Conservation (phyloP, 2,113 vertebrate genomes). For the Talpa occidentalis region DNA sequence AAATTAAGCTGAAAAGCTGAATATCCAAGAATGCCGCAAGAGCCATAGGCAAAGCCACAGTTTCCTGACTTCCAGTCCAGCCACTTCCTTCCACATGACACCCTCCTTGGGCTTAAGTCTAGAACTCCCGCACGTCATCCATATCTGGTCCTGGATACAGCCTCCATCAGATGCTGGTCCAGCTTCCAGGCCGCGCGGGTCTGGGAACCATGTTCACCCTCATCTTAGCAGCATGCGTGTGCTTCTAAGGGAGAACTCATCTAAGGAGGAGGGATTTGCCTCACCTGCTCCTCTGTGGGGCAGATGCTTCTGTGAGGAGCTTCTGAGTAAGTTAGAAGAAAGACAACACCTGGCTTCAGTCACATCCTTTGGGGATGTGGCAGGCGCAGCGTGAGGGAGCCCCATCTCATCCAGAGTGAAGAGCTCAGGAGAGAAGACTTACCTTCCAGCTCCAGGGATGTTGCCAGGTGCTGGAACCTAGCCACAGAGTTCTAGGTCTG, state of each 20-base stretch:
- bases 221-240: neutral
- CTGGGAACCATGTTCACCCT: neutral
- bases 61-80: neutral
- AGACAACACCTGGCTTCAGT: neutral
- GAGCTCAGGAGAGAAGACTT: neutral
- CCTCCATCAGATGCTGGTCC: too few species aligned
- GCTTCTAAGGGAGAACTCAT: neutral
- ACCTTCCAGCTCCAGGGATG: neutral
- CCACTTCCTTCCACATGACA: too few species aligned
- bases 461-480: neutral
- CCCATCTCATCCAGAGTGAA: neutral
- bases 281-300: neutral
- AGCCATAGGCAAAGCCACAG: neutral
- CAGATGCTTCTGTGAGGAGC: neutral
- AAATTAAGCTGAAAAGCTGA: neutral
- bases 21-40: neutral
- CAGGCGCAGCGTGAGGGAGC: neutral
- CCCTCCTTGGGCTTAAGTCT: neutral
- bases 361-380: neutral
- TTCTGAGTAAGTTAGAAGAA: neutral
- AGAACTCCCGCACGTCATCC: neutral
- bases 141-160: fast-evolving
- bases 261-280: neutral
- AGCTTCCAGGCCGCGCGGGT: neutral
- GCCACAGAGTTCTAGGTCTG: neutral